Evolutionary conservation across 92 coral and sea anemone genomes (phyloP), one percentile per base, ranked within the genome.

Genomic region (Zoanthus sociatus): DNA sequence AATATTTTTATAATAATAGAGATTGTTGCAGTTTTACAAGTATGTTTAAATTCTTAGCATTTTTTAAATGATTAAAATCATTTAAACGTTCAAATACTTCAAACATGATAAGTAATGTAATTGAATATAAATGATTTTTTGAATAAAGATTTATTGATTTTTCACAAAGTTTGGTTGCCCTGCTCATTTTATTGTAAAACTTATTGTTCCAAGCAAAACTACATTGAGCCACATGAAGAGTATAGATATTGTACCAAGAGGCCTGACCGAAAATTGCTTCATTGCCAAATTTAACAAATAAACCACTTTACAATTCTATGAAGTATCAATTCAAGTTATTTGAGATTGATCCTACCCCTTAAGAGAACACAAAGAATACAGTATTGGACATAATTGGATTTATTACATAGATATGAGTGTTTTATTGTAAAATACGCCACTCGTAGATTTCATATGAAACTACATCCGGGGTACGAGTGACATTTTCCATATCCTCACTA

Each of bases 341-440:
- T 44, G 77, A 73, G 77, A 73, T 37, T 42, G 77, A 73, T 73
- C 77, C 55, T 73, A 73, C 77, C 77, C 77, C 77, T 73, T 73
- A 31, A 37, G 77, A 73, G 55, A 73, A 73, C 77, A 73, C 77
- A 73, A 73, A 73, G 77, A 73, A 73, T 73, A 73, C 54, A 73
- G 77, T 73, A 73, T 73, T 37, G 77, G 77, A 73, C 77, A 73
- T 73, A 73, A 44, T 73, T 73, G 77, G 77, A 44, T 73, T 73
- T 26, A 26, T 26, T 26, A 26, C 26, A 26, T 26, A 26, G 26
- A 26, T 26, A 26, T 26, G 26, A 26, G 26, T 26, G 26, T 26
- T 26, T 26, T 26, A 26, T 26, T 26, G 26, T 26, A 26, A 26
- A 26, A 26, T 26, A 26, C 26, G 26, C 26, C 26, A 26, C 26